Conservation (phyloP, 2,888 invertebrate species). For the Torymus texanus region DNA sequence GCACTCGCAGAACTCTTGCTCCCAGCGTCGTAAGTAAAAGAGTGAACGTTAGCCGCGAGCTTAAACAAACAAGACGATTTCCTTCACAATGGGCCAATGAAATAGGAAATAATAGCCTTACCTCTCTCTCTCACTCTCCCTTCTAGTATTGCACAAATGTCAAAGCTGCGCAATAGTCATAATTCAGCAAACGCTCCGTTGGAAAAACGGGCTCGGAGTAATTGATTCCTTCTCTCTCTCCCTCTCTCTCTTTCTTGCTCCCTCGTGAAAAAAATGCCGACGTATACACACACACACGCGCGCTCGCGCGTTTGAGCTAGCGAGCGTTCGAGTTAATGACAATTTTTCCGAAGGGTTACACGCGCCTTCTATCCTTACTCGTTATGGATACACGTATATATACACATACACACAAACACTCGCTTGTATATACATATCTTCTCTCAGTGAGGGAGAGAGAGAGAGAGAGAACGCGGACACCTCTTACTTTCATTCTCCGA, state of each 20-base stretch:
- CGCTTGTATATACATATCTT: background rate
- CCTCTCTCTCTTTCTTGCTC: background rate
- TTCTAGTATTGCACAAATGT: constrained; percentile 46
- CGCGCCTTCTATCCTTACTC: constrained; percentile 1
- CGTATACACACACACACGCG: background rate
- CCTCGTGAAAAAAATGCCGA: background rate
- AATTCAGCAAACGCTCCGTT: constrained; percentile 37
- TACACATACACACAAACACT: background rate
- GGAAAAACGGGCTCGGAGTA: constrained; percentile 39
- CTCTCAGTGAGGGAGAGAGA: constrained; percentile 30
- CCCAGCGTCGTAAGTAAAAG: constrained; percentile 11
- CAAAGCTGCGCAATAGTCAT: constrained; percentile 54
- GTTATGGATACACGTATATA: background rate
- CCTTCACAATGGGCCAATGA: constrained; percentile 49
- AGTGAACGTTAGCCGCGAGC: constrained; percentile 11
- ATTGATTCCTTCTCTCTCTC: constrained; percentile 44
- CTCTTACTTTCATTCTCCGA: constrained; percentile 57
- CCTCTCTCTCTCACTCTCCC: background rate
- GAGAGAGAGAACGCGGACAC: constrained; percentile 39
- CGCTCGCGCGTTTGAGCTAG: background rate
- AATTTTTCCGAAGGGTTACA: constrained; percentile 35
- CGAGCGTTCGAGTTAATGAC: constrained; percentile 30
- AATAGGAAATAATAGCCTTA: constrained; percentile 48
- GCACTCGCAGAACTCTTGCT: background rate
- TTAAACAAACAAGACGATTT: constrained; percentile 50